phyloP scores from a whole-genome alignment of 2,888 invertebrate genomes.

The Yponomeuta sedellus region DNA sequence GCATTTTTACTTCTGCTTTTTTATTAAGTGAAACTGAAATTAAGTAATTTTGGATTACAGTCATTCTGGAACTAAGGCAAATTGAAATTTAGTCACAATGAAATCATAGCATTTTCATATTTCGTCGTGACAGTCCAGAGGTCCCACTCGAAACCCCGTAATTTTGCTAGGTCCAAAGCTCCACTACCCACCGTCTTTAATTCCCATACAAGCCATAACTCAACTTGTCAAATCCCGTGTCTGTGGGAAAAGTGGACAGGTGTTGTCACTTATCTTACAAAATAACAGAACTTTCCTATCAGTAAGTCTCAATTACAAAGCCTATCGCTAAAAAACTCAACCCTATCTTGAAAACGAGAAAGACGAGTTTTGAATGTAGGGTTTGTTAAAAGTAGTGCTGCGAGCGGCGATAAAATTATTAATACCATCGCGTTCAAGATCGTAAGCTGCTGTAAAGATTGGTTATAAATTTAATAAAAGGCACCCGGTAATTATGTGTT shows the following conservation, averaged over 20 bases:
- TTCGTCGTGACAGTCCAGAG: too few relatives aligned
- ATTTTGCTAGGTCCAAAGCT: not conserved
- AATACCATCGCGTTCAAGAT: not conserved
- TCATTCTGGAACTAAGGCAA: too few relatives aligned
- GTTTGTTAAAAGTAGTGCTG: not conserved
- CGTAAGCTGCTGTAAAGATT: not conserved
- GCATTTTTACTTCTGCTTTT: too few relatives aligned
- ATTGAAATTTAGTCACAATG: too few relatives aligned
- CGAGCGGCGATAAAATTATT: not conserved
- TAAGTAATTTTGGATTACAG: too few relatives aligned
- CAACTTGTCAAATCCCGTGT: slow-evolving; percentile 53
- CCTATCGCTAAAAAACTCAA: not conserved
- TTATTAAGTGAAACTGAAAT: too few relatives aligned
- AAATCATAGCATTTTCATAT: too few relatives aligned
- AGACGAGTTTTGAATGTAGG: not conserved
- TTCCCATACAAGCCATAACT: not conserved
- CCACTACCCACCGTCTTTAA: not conserved
- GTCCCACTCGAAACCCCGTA: too few relatives aligned
- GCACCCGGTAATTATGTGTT: slow-evolving; percentile 12
- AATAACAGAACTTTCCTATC: slow-evolving; percentile 5
- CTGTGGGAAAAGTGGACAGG: slow-evolving; percentile 71
- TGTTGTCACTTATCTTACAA: slow-evolving; percentile 54
- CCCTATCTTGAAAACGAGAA: not conserved
- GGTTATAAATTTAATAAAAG: slow-evolving; percentile 11
- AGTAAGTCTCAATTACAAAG: not conserved